These are phyloP conservation scores for Ranitomeya imitator DNA, from an alignment of 2,113 vertebrate genomes.

Conservation along the genomic window DNA sequence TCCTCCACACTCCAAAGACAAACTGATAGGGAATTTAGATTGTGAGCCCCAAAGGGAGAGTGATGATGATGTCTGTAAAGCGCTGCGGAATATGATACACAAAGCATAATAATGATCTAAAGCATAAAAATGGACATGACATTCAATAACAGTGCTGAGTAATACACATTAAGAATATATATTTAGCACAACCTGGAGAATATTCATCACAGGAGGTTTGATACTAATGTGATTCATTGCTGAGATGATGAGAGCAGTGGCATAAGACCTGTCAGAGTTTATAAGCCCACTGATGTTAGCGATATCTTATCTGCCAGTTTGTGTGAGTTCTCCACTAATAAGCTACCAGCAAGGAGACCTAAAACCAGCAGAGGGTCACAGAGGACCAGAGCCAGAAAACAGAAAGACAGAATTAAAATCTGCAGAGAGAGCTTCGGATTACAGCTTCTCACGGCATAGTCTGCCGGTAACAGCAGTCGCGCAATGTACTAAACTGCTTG, in stretches of 20 bases:
- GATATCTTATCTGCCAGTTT: neutral
- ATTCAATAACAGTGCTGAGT: too few relatives aligned
- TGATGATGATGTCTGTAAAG: too few relatives aligned
- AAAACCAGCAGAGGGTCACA: neutral
- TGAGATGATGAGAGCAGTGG: neutral
- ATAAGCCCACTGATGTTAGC: neutral
- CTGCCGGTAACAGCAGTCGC: neutral
- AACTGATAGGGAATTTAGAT: too few relatives aligned
- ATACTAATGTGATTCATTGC: neutral
- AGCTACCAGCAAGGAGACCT: neutral
- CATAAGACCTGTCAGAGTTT: conserved; percentile 4
- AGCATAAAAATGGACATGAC: too few relatives aligned
- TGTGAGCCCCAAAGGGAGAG: too few relatives aligned
- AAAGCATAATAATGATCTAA: too few relatives aligned
- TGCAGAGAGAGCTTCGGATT: neutral
- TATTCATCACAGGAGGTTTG: neutral
- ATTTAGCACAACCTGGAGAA: neutral
- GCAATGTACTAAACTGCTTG: neutral
- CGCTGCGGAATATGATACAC: too few relatives aligned
- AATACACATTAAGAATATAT: too few relatives aligned
- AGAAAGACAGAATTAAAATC: neutral
- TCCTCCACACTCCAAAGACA: too few relatives aligned
- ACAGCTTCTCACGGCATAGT: neutral
- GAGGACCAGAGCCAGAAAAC: neutral
- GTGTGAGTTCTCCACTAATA: neutral